These are phyloP conservation scores for Gouania willdenowi DNA, from an alignment of 2,797 vertebrate genomes.

Conservation along the genomic window DNA sequence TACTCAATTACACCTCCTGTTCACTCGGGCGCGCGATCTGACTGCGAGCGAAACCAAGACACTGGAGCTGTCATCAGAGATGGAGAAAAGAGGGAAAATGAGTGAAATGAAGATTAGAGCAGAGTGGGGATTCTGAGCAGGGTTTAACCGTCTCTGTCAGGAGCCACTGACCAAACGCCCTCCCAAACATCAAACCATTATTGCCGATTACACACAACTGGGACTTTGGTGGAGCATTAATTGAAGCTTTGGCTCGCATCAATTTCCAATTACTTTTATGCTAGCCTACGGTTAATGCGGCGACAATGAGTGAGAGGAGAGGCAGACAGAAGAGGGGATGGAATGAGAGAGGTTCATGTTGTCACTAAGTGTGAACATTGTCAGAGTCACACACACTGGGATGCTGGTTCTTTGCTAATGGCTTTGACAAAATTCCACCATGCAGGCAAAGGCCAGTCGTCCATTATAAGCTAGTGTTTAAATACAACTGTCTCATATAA, in stretches of 20 bases:
- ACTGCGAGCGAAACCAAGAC: conserved; percentile 67
- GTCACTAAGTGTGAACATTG: conserved; percentile 39
- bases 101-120: conserved; percentile 75
- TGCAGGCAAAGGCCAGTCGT: conserved; percentile 26
- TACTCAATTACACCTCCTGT: conserved; percentile 79
- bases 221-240: conserved; percentile 77
- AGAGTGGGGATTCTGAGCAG: conserved; percentile 65
- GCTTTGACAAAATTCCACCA: conserved; percentile 22
- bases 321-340: conserved; percentile 51
- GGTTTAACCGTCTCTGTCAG: conserved; percentile 73
- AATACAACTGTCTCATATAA: too few species aligned
- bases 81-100: conserved; percentile 68
- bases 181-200: conserved; percentile 79
- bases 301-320: conserved; percentile 69
- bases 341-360: conserved; percentile 44
- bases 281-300: conserved; percentile 80
- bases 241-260: conserved; percentile 78
- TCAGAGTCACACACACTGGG: conserved; percentile 26
- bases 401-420: conserved; percentile 21
- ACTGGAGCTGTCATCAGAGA: conserved; percentile 65
- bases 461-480: too few species aligned
- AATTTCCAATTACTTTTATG: conserved; percentile 84
- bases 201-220: conserved; percentile 77
- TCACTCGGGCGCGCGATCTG: conserved; percentile 65
- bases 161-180: conserved; percentile 71